phyloP scores from a whole-genome alignment of 2,113 vertebrate genomes.

The Oncorhynchus masou region DNA sequence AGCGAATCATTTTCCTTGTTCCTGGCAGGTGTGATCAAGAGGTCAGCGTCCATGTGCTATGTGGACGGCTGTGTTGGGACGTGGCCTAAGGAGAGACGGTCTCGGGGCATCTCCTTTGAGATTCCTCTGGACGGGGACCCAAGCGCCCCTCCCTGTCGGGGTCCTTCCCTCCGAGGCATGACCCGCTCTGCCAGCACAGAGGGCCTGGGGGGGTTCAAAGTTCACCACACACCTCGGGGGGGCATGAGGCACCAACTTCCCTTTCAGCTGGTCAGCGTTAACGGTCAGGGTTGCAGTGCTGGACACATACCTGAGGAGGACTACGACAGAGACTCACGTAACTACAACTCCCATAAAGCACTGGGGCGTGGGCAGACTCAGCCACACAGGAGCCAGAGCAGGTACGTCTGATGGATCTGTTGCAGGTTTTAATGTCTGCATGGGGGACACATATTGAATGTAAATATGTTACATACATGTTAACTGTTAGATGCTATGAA shows the following conservation, averaged over 20 bases:
- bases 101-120: slow-evolving; percentile 92
- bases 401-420: slow-evolving; percentile 33
- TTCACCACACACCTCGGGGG: slow-evolving; percentile 70
- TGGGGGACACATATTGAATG: too few relatives aligned
- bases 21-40: slow-evolving; percentile 82
- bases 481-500: background rate
- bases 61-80: slow-evolving; percentile 90
- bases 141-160: slow-evolving; percentile 52
- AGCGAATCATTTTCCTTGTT: background rate
- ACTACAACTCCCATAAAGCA: slow-evolving; percentile 39
- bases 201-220: slow-evolving; percentile 79
- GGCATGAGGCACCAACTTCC: slow-evolving; percentile 79
- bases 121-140: slow-evolving; percentile 92
- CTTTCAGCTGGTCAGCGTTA: slow-evolving; percentile 81
- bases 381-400: slow-evolving; percentile 67
- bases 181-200: slow-evolving; percentile 90
- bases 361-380: slow-evolving; percentile 65
- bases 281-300: slow-evolving; percentile 71
- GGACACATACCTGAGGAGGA: slow-evolving; percentile 80
- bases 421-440: too few relatives aligned
- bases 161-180: slow-evolving; percentile 69
- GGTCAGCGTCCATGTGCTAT: slow-evolving; percentile 91
- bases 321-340: slow-evolving; percentile 50
- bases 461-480: background rate
- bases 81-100: slow-evolving; percentile 97